Evolutionary conservation across 2,113 vertebrate species (phyloP).

Genomic region (Jacana jacana): DNA sequence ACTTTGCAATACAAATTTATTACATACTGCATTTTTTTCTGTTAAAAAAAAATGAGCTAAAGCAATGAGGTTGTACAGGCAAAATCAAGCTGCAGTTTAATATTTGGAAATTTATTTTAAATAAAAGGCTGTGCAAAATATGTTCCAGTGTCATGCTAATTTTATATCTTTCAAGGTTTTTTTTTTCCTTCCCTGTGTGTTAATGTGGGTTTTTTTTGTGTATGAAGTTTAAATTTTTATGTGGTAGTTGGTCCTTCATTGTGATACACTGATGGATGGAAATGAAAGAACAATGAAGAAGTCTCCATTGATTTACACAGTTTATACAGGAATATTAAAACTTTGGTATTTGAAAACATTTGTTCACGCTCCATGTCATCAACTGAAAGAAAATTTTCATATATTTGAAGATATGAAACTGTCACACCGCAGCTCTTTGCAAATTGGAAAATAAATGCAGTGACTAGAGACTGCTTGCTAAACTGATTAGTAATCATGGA

Average conservation of each 20-base stretch:
- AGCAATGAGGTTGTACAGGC: not conserved
- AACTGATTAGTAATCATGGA: not conserved
- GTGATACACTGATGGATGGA: not conserved
- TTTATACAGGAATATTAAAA: not conserved
- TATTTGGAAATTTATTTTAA: not conserved
- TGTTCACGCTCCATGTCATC: not conserved
- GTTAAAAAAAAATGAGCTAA: not conserved
- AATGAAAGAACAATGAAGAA: not conserved
- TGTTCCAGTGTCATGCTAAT: not conserved
- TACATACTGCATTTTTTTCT: not conserved
- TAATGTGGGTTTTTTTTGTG: not conserved
- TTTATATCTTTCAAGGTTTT: not conserved
- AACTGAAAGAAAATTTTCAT: not conserved
- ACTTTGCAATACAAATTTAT: not conserved
- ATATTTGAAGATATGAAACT: not conserved
- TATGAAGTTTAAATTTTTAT: not conserved
- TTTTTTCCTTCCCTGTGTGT: not conserved
- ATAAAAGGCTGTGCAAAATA: not conserved
- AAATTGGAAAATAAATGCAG: not conserved
- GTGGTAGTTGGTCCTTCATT: not conserved
- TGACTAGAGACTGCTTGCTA: not conserved
- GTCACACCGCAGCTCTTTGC: not conserved
- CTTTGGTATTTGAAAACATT: not conserved
- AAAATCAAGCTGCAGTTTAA: not conserved
- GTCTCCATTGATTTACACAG: not conserved